phyloP scores from a whole-genome alignment of 2,888 invertebrate species.

The Meandrusa payeni region DNA sequence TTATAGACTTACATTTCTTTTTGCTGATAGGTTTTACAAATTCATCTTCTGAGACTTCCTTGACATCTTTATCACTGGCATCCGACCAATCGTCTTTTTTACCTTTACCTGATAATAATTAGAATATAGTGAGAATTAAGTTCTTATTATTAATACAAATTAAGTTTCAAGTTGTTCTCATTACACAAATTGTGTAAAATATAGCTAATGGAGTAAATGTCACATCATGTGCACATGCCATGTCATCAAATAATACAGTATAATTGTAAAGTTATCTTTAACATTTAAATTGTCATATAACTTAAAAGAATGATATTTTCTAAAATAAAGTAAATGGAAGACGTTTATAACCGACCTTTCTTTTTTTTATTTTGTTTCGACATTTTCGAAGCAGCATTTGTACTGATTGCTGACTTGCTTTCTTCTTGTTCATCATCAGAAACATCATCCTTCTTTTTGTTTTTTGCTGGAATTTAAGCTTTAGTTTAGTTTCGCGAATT shows the following conservation, averaged over 20 bases:
- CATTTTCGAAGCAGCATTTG: conserved; percentile 47
- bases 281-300: too few species aligned
- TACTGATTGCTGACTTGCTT: conserved; percentile 50
- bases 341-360: conserved; percentile 50
- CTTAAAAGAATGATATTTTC: neutral
- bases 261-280: neutral
- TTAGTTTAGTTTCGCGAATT: too few species aligned
- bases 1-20: conserved; percentile 73
- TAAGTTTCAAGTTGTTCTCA: too few species aligned
- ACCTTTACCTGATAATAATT: conserved; percentile 64
- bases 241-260: conserved; percentile 11
- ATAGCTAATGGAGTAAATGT: too few species aligned
- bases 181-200: too few species aligned
- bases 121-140: too few species aligned
- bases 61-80: conserved; percentile 70
- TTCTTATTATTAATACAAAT: too few species aligned
- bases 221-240: conserved; percentile 5
- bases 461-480: conserved; percentile 55
- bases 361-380: conserved; percentile 65
- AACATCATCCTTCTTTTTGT: conserved; percentile 66
- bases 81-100: conserved; percentile 81
- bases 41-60: conserved; percentile 67
- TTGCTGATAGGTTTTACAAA: conserved; percentile 61
- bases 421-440: conserved; percentile 71
- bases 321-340: neutral